Evolutionary conservation across 2,113 vertebrate genomes (phyloP).

Genomic region (Alethe castanea): DNA sequence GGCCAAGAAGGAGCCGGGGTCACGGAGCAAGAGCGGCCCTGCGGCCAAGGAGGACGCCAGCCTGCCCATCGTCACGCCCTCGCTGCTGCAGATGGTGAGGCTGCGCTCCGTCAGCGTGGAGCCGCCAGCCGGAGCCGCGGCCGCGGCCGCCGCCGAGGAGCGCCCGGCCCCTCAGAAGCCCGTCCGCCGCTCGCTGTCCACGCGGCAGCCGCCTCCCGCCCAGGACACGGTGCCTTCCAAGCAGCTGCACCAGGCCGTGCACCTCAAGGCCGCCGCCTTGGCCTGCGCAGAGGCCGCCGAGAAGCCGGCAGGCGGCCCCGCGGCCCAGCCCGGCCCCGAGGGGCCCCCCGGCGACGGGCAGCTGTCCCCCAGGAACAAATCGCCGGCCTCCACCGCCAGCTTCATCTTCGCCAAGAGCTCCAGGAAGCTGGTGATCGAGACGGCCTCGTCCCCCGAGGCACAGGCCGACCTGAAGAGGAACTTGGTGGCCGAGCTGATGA

Average conservation of each 20-base stretch:
- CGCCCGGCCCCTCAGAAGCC: conserved; percentile 82
- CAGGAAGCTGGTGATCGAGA: conserved; percentile 81
- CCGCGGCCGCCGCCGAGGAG: background rate
- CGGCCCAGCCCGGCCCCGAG: background rate
- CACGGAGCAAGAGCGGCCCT: conserved; percentile 72
- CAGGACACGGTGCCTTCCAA: conserved; percentile 64
- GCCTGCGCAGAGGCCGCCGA: conserved; percentile 47
- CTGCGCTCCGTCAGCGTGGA: conserved; percentile 83
- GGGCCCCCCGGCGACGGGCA: conserved; percentile 12
- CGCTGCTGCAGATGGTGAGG: conserved; percentile 93
- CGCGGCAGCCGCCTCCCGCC: conserved; percentile 66
- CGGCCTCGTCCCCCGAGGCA: conserved; percentile 65
- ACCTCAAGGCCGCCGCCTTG: conserved; percentile 80
- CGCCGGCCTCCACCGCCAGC: conserved; percentile 86
- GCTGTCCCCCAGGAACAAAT: conserved; percentile 70
- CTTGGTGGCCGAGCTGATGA: conserved; percentile 80
- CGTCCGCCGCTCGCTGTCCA: conserved; percentile 80
- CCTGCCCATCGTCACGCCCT: conserved; percentile 90
- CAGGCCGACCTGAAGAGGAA: conserved; percentile 76
- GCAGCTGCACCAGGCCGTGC: conserved; percentile 83
- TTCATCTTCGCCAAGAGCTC: conserved; percentile 93
- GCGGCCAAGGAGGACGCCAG: conserved; percentile 84
- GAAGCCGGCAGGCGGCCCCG: background rate
- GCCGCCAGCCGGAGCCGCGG: background rate
- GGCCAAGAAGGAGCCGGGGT: conserved; percentile 73